Evolutionary conservation across 1,140 invertebrate species (phyloP).

Genomic region (Trichomalopsis sarcophagae): DNA sequence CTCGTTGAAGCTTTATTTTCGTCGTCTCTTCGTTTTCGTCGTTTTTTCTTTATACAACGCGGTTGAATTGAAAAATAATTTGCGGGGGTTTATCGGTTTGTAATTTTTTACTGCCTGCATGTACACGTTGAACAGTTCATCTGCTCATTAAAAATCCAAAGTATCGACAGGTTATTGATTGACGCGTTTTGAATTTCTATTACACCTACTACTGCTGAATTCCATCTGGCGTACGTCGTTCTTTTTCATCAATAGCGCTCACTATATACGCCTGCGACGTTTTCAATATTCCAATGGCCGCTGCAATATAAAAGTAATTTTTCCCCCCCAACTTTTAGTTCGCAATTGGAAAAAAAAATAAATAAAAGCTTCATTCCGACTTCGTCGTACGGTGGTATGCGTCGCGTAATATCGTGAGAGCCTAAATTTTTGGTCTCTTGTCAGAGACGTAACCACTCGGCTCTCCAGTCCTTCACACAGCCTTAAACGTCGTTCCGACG

Average conservation of each 20-base stretch:
- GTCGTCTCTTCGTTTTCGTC: neutral
- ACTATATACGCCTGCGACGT: neutral
- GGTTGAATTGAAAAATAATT: neutral
- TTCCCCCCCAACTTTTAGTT: neutral
- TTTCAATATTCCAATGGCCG: neutral
- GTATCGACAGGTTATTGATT: neutral
- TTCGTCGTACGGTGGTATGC: no score
- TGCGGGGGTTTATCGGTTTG: no score
- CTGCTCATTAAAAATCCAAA: neutral
- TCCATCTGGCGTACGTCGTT: neutral
- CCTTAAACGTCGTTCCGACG: constrained; percentile 42
- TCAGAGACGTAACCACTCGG: neutral
- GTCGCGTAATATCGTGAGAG: neutral
- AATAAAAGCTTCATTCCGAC: no score
- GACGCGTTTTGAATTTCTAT: neutral
- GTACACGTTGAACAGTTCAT: neutral
- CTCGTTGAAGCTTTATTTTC: neutral
- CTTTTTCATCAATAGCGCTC: neutral
- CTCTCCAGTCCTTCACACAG: constrained; percentile 39
- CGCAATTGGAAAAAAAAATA: no score
- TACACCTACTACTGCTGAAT: neutral
- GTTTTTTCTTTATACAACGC: no score
- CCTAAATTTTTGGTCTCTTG: neutral
- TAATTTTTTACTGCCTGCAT: neutral
- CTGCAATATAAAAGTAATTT: neutral